Evolutionary conservation across 2,888 invertebrate species (phyloP).

Genomic region (Stenolophus ochropezus): DNA sequence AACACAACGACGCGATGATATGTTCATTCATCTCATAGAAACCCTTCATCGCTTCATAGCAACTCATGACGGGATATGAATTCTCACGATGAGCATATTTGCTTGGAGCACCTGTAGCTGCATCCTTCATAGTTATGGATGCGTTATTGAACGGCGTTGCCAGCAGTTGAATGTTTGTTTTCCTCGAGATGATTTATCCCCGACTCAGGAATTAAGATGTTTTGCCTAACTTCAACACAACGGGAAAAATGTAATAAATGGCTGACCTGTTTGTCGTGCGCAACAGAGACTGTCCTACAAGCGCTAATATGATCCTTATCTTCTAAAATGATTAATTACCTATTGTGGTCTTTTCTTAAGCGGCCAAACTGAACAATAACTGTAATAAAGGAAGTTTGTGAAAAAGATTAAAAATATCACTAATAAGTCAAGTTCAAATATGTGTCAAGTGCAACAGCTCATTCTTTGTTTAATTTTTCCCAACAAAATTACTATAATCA

Average conservation of each 20-base stretch:
- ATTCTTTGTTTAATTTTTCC: no score
- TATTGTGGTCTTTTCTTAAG: neutral
- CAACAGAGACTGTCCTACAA: constrained; percentile 18
- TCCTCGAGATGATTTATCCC: constrained; percentile 23
- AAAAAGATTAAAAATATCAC: neutral
- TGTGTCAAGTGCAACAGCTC: neutral
- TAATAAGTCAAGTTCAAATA: neutral
- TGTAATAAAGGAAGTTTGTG: neutral
- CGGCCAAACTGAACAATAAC: neutral
- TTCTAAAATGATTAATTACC: neutral
- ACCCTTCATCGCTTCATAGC: neutral
- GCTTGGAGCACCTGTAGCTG: constrained; percentile 48
- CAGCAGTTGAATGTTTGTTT: constrained; percentile 25
- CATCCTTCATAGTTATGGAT: constrained; percentile 9
- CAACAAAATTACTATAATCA: no score
- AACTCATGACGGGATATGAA: neutral
- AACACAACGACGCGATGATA: no score
- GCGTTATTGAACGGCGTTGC: constrained; percentile 4
- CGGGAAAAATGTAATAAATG: constrained; percentile 1
- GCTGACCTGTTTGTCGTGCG: constrained; percentile 12
- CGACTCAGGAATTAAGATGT: constrained; percentile 34
- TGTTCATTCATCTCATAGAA: neutral
- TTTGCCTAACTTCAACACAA: constrained; percentile 17
- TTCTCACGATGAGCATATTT: neutral
- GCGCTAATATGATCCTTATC: neutral